Evolutionary conservation across 1,140 invertebrate genomes (phyloP).

Genomic region (Zelostemma sp.): DNA sequence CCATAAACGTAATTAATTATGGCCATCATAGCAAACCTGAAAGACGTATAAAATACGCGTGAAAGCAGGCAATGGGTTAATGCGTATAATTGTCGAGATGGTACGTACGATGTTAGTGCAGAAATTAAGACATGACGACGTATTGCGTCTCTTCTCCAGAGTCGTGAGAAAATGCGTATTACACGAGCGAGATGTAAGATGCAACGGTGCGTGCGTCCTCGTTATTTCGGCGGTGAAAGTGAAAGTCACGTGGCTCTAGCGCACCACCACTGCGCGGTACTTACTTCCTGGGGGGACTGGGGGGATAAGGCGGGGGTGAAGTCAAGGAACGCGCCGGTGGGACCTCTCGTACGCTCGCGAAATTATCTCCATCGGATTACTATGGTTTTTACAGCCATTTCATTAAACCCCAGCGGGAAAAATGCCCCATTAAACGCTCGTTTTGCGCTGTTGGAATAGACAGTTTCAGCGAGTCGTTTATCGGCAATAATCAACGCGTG

Average conservation of each 20-base stretch:
- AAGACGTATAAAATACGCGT: not conserved
- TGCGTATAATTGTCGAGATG: constrained; percentile 8
- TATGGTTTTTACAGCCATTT: constrained; percentile 5
- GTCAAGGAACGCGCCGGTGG: constrained; percentile 6
- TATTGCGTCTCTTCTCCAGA: not conserved
- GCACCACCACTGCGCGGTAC: not conserved
- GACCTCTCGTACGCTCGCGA: not conserved
- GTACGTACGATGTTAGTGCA: constrained; percentile 4
- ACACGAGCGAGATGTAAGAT: not conserved
- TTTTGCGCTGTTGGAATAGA: not conserved
- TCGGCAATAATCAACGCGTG: no score
- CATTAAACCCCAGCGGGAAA: constrained; percentile 1
- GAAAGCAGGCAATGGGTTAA: constrained; percentile 6
- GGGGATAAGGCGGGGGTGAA: constrained; percentile 9
- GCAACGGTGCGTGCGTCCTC: constrained; percentile 47
- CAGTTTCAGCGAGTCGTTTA: not conserved
- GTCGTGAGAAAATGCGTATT: constrained; percentile 9
- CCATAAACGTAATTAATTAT: not conserved
- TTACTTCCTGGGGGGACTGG: no score
- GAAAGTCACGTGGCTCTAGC: constrained; percentile 49
- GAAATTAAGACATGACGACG: constrained; percentile 8
- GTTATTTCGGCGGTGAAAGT: constrained; percentile 63
- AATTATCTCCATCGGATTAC: constrained; percentile 7
- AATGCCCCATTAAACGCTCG: not conserved
- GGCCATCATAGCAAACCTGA: no score